Evolutionary conservation across 1,140 invertebrate species (phyloP).

Genomic region (Theocolax elegans): DNA sequence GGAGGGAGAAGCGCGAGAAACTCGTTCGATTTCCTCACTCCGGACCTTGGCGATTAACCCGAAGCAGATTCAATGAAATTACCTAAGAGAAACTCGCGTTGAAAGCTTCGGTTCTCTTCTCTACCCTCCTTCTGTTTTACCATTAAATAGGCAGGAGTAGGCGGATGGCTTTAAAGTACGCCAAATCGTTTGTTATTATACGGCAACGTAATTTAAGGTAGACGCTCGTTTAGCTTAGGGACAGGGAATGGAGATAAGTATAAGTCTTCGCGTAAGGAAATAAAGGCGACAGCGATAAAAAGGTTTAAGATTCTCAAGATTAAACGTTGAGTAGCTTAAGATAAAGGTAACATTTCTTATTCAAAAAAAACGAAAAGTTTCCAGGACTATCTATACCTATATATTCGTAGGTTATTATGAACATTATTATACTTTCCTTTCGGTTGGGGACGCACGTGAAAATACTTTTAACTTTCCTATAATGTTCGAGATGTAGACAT

Average conservation of each 20-base stretch:
- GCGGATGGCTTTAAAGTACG: constrained; percentile 31
- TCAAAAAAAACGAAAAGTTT: too few species aligned
- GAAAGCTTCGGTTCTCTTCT: constrained; percentile 17
- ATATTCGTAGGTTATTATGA: too few species aligned
- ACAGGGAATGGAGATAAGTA: neutral
- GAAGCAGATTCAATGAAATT: constrained; percentile 38
- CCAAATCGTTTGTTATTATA: constrained; percentile 39
- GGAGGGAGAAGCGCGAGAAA: neutral
- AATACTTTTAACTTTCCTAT: too few species aligned
- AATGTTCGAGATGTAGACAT: constrained; percentile 1
- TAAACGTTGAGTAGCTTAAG: neutral
- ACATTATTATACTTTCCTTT: too few species aligned
- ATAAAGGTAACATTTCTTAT: too few species aligned
- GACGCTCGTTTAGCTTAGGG: neutral
- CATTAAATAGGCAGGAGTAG: constrained; percentile 7
- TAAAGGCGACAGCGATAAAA: neutral
- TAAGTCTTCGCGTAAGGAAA: neutral
- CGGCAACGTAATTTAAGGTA: neutral
- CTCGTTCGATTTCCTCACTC: constrained; percentile 31
- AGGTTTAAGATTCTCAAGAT: neutral
- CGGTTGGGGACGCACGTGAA: too few species aligned
- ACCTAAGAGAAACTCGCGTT: constrained; percentile 27
- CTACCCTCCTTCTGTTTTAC: neutral
- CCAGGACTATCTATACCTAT: too few species aligned
- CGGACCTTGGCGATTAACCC: constrained; percentile 21